These are phyloP conservation scores for Venturia canescens DNA, from an alignment of 1,140 invertebrate species.

Conservation along the genomic window DNA sequence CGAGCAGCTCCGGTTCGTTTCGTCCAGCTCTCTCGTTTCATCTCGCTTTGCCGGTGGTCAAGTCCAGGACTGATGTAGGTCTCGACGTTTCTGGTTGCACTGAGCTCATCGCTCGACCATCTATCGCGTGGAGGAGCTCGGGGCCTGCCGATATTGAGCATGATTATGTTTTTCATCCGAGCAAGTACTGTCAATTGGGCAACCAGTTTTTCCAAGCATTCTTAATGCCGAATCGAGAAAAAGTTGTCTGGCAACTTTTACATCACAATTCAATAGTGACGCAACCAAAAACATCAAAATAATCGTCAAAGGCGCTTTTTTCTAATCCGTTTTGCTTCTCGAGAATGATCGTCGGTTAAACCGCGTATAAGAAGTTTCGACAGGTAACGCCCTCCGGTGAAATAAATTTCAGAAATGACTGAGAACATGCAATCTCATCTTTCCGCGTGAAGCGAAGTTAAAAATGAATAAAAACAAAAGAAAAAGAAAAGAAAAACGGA, in stretches of 20 bases:
- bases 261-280: too few species aligned
- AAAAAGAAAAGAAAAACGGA: neutral
- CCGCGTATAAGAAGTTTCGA: neutral
- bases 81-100: conserved; percentile 28
- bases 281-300: too few species aligned
- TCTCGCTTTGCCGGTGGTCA: conserved; percentile 45
- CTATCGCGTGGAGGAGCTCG: neutral
- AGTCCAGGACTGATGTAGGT: conserved; percentile 40
- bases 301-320: neutral
- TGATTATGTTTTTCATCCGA: conserved; percentile 4
- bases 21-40: conserved; percentile 35
- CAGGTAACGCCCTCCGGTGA: neutral
- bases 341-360: too few species aligned
- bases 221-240: too few species aligned
- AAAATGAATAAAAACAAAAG: neutral
- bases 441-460: conserved; percentile 5
- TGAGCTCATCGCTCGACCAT: neutral
- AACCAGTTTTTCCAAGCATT: neutral
- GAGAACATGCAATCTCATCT: conserved; percentile 1
- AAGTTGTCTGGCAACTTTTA: too few species aligned
- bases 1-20: conserved; percentile 39
- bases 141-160: neutral
- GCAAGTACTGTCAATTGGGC: neutral
- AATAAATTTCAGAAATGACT: neutral
- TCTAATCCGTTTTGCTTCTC: neutral